Evolutionary conservation across 2,113 vertebrate genomes (phyloP).

Genomic region (Caranx ignobilis): DNA sequence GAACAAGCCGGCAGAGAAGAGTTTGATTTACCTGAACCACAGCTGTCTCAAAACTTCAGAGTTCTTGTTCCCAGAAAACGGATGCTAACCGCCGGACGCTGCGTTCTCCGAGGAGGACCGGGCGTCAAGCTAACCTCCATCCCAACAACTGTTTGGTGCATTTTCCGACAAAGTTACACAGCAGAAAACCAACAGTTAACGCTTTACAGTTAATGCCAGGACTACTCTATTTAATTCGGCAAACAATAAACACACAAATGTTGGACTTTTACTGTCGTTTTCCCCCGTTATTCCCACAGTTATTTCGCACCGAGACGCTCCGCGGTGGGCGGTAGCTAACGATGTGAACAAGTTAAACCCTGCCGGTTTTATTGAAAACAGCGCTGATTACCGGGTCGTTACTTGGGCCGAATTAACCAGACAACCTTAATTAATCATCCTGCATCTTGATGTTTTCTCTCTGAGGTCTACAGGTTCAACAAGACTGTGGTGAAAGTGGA

Average conservation of each 20-base stretch:
- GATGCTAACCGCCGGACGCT: neutral
- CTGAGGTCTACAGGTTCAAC: rapidly evolving
- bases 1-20: rapidly evolving
- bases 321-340: conserved; percentile 47
- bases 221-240: neutral
- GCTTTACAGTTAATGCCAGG: rapidly evolving
- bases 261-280: neutral
- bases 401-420: neutral
- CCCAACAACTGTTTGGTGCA: neutral
- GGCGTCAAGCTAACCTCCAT: conserved; percentile 19
- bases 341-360: neutral
- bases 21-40: neutral
- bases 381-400: too few species aligned
- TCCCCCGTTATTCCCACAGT: conserved; percentile 9
- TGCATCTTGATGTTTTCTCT: rapidly evolving
- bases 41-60: neutral
- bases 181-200: rapidly evolving
- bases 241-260: rapidly evolving
- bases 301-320: neutral
- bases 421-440: rapidly evolving
- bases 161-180: neutral
- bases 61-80: neutral
- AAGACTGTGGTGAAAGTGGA: rapidly evolving
- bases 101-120: neutral
- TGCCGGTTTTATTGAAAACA: neutral